Evolutionary conservation across 2,797 vertebrate genomes (phyloP).

Genomic region (Brotula barbata): DNA sequence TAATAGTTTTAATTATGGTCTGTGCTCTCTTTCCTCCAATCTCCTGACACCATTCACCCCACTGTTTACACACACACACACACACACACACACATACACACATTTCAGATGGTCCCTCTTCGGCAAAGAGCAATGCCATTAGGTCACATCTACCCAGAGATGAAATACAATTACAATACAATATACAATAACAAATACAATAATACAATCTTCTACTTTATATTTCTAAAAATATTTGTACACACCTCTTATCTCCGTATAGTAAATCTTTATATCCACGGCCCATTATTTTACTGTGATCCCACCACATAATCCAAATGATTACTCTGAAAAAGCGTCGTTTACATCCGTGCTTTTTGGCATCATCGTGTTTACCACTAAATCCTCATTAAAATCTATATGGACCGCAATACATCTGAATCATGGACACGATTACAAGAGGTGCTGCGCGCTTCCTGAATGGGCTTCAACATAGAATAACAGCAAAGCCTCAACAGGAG

Average conservation of each 20-base stretch:
- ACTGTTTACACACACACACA: slow-evolving; percentile 32
- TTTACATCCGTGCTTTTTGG: not conserved
- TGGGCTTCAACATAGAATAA: slow-evolving; percentile 49
- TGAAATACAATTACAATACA: slow-evolving; percentile 29
- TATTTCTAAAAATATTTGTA: not conserved
- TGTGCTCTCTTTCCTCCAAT: slow-evolving; percentile 58
- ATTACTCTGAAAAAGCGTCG: slow-evolving; percentile 5
- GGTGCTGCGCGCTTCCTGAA: slow-evolving; percentile 26
- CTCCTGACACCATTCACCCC: slow-evolving; percentile 51
- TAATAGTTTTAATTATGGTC: slow-evolving; percentile 76
- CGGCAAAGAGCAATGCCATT: slow-evolving; percentile 44
- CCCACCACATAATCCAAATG: slow-evolving; percentile 9
- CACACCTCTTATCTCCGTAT: not conserved
- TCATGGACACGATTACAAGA: slow-evolving; percentile 21
- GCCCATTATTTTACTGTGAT: not conserved
- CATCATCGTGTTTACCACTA: not conserved
- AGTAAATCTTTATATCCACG: not conserved
- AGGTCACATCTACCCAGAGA: slow-evolving; percentile 51
- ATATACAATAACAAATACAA: too few species aligned
- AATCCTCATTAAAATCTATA: slow-evolving; percentile 18
- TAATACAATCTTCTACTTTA: too few species aligned
- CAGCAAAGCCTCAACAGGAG: slow-evolving; percentile 56
- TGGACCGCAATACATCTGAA: not conserved
- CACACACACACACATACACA: slow-evolving; percentile 10
- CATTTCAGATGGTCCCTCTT: slow-evolving; percentile 26